Percentiles rank a stretch among this genome's conserved stretches.
Evolutionary conservation across 2,888 invertebrate species (phyloP).

Genomic region (Phengaris alcon): DNA sequence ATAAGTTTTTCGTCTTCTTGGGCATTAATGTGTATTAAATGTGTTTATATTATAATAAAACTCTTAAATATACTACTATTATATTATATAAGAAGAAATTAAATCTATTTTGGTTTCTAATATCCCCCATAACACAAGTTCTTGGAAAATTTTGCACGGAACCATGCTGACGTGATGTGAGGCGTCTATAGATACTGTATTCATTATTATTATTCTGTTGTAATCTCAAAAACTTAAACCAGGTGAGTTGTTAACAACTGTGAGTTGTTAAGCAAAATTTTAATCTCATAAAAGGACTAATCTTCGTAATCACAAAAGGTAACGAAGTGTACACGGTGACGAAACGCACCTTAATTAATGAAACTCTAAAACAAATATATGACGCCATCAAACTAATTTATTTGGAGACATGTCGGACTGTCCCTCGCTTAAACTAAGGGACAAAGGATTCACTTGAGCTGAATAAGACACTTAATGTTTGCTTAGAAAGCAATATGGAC

Average conservation of each 20-base stretch:
- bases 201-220: neutral
- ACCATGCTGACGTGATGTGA: no score
- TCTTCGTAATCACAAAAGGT: conserved; percentile 1
- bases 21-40: no score
- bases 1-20: no score
- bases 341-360: conserved; percentile 17
- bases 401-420: conserved; percentile 25
- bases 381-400: conserved; percentile 22
- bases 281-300: conserved; percentile 13
- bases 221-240: neutral
- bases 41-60: no score
- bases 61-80: no score
- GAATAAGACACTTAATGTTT: conserved; percentile 56
- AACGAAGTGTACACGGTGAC: neutral
- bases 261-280: neutral
- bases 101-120: no score
- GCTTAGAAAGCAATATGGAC: conserved; percentile 70
- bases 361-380: conserved; percentile 24
- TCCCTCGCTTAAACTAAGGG: conserved; percentile 33
- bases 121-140: no score
- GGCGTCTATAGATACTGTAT: no score
- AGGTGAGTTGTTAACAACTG: neutral
- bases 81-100: no score
- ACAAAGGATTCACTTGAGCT: conserved; percentile 56
- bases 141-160: no score